Base-by-base conservation (phyloP, 2,113 vertebrate species). In the Gadus macrocephalus region DNA sequence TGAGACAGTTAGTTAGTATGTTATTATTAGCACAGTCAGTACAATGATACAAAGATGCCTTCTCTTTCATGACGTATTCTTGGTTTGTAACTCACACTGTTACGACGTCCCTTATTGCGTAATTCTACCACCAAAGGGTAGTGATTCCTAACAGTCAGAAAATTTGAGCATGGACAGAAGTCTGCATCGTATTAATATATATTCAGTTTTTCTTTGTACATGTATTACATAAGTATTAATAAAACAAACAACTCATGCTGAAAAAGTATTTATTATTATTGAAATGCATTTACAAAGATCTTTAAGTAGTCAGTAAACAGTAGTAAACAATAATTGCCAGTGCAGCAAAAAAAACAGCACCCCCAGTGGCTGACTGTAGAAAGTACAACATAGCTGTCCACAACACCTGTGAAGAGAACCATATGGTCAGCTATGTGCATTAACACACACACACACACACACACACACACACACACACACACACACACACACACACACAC, bases 381-480 rank as follows among this genome's bases (percentile, higher is more conserved):
- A 83, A 62, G 68, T 68, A 67, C 69, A 82, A 78, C 68, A 81
- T 63, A 65, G 67, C 70, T 63, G 76, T 80, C 85, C 88, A 84
- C 19, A 81, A 73, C 2, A 56, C 88, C 91, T 92, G 89, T 56
- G 76, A 82, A 90, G 67, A 86, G 64, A 85, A 53, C 35, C 70
- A 71, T 53, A 78, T 58, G 16, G 49, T 82, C 28, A 17, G n/a
- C 35, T 16, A 38, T 35, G 15, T 74, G 69, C 53, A 71, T 49
- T 69, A 8, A 71, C 19, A 56, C 62, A 60, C 53, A 62, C 67
- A 76, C 67, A 53, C 60, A 64, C 38, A 56, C 42, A 28, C 67
- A 78, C 58, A 68, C 53, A 38, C 71, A 68, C 53, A 73, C 67
- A 76, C 28, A 60, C 53, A 64, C 67, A 75, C 67, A 53, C 62